Percentiles rank a stretch among this genome's conserved stretches.
Conservation (phyloP, 2,888 invertebrate species). For the Leptinotarsa haldemani region DNA sequence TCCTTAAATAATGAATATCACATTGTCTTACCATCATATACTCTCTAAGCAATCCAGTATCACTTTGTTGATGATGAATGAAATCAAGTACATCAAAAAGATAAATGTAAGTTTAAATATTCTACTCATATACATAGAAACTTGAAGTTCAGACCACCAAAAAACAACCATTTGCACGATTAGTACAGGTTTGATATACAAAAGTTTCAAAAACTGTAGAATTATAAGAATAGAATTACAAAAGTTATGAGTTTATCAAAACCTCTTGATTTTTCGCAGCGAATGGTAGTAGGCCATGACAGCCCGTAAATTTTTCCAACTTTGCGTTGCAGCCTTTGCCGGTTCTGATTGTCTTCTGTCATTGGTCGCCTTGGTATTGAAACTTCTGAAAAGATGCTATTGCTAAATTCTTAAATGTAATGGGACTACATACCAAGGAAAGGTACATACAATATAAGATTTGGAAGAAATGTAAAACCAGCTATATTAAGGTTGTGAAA, state of each 20-base stretch:
- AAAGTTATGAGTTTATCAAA: constrained; percentile 48
- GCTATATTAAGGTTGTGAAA: too few relatives aligned
- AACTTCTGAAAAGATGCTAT: constrained; percentile 53
- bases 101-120: constrained; percentile 30
- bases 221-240: constrained; percentile 45
- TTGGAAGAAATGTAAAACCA: too few relatives aligned
- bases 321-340: constrained; percentile 69
- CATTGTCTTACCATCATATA: neutral
- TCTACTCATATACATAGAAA: constrained; percentile 43
- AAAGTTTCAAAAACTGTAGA: constrained; percentile 42
- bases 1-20: too few relatives aligned
- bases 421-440: neutral
- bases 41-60: neutral
- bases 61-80: constrained; percentile 37
- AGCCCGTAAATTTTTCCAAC: constrained; percentile 88
- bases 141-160: constrained; percentile 43
- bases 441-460: neutral
- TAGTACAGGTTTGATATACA: constrained; percentile 35
- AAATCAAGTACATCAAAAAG: constrained; percentile 41
- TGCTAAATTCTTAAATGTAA: constrained; percentile 39
- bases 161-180: constrained; percentile 31
- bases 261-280: constrained; percentile 92
- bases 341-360: constrained; percentile 50
- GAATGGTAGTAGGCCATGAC: constrained; percentile 92
- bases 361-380: constrained; percentile 49